These are phyloP conservation scores for Hippoglossus stenolepis DNA, from an alignment of 2,113 vertebrate species.

Conservation along the genomic window DNA sequence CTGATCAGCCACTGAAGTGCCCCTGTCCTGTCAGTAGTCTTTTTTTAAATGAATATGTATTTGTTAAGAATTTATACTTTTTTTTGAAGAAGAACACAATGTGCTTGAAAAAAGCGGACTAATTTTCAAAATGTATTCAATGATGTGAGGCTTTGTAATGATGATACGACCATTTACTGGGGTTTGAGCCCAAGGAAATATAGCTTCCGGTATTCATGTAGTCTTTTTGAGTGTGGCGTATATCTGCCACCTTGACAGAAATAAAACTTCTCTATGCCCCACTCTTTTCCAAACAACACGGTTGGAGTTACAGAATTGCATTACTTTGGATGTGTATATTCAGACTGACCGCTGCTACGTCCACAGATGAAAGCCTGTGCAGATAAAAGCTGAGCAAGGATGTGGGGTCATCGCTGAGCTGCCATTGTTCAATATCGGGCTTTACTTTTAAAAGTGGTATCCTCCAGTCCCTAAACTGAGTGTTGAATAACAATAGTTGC, in stretches of 20 bases:
- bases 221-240: constrained; percentile 22
- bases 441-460: constrained; percentile 38
- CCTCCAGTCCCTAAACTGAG: constrained; percentile 29
- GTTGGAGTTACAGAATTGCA: background rate
- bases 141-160: constrained; percentile 2
- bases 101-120: no score
- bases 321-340: background rate
- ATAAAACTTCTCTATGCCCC: background rate
- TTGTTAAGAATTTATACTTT: no score
- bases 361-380: constrained; percentile 25
- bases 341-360: constrained; percentile 30
- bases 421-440: constrained; percentile 15
- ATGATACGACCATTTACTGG: constrained; percentile 54
- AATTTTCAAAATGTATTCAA: no score
- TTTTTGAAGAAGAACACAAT: no score
- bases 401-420: constrained; percentile 11
- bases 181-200: constrained; percentile 35
- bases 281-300: no score
- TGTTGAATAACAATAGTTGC: constrained; percentile 44
- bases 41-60: no score
- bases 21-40: no score
- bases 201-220: constrained; percentile 51
- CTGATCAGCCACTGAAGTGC: no score
- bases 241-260: constrained; percentile 18
- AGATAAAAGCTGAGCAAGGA: constrained; percentile 29